Evolutionary conservation across 2,113 vertebrate species (phyloP), one percentile per base, ranked within the genome.

Genomic region (Hymenochirus boettgeri): DNA sequence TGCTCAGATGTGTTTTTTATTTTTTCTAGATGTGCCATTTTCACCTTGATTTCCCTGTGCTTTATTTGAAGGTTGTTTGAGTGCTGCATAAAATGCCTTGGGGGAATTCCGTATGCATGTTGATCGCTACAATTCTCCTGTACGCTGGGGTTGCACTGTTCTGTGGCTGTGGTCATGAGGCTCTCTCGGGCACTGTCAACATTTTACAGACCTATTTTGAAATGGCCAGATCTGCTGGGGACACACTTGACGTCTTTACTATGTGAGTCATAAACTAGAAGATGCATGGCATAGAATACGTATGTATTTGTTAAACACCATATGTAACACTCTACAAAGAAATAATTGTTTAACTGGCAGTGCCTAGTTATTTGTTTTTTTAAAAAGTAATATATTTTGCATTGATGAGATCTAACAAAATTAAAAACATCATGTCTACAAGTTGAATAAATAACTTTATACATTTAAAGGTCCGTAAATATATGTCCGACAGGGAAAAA

Each of bases 161-260:
- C 89, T 99, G 96, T 67, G 95, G 95, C 55, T 99, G 96, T 7
- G 95, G 96, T 13, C 96, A 99, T 70, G 95, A 98, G 84, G 96
- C 95, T 1, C 91, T 99, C 46, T 92, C 93, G 1, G 96, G 96
- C 74, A 97, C 94, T 0, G 93, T 96, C 84, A 94, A 91, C 79
- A 99, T 99, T 75, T 93, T 99, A 74, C 94, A 99, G 75, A 96
- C 90, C 81, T 98, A 99, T 81, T 99, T 99, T 67, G 96, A 98
- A 78, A 91, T 99, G 86, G 89, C 92, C 67, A 88, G 93, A 81
- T 84, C 88, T 81, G 88, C 95, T 35, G 86, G 90, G 79, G 95
- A 98, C 23, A 82, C 93, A 0, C 80, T 99, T 78, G 95, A 99
- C 57, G 92, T 95, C 77, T 99, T 99, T 72, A 95, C 93, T 70